Base-by-base conservation (phyloP, 2,888 invertebrate genomes). In the Carterocephalus palaemon region DNA sequence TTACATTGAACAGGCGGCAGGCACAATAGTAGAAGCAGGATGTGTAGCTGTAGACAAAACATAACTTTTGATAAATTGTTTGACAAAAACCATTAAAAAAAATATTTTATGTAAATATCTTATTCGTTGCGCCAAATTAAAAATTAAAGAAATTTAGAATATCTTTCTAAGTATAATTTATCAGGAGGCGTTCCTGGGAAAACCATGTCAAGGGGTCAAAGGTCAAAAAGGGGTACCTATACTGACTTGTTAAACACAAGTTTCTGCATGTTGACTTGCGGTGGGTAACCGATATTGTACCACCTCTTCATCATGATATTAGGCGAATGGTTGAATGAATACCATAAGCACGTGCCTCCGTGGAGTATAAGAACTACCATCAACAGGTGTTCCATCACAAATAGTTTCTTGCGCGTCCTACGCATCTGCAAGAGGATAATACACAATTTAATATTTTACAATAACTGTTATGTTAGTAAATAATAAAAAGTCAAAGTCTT, bases 1-100 rank as follows among this genome's bases (percentile, higher is more conserved):
- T 66, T 1, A 75, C 69, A 47, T 84, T 83, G 49, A 71, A 80
- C 23, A 78, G 62, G 0, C 81, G 78, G 48, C 82, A 76, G 2
- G 76, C 57, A 43, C 77, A 73, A 49, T 75, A 85, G 49, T 86
- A 86, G 68, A 70, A 82, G 49, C 83, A 82, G 1, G 67, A 52
- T 19, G 54, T 36, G 52, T 84, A 85, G 48, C 85, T 85, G 69
- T n/a, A 61, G 63, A 51, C 32, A 17, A 55, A 38, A 42, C 6
- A 6, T 12, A 8, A 24, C 4, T 12, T 2, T 8, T 6, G 8
- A 32, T 9, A 22, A 19, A 20, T 20, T 39, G 9, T 19, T 19
- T 4, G 3, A 19, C 6, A n/a, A n/a, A n/a, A n/a, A n/a, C n/a
- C n/a, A n/a, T 4, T 19, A 19, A 19, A 19, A 19, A 19, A 19